A percentile compares a stretch with the other conserved stretches of the same genome.
These are phyloP conservation scores for Caenorhabditis sp. DNA, from an alignment of 2,888 invertebrate genomes.

Conservation along the genomic window DNA sequence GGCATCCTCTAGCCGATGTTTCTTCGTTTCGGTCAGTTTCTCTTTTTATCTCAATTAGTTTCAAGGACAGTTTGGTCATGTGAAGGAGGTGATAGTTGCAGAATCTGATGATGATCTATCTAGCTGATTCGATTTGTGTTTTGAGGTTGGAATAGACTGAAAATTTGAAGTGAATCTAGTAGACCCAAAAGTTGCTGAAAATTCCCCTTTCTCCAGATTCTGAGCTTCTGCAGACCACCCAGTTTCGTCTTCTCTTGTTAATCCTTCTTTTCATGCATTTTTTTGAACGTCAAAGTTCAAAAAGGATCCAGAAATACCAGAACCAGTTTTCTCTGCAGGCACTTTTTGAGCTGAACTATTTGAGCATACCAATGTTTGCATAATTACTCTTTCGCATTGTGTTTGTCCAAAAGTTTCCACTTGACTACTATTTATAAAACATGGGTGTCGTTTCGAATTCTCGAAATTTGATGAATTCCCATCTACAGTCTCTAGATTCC, in stretches of 20 bases:
- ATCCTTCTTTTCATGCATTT: not conserved
- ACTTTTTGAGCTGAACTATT: conserved; percentile 4
- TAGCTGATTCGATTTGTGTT: not conserved
- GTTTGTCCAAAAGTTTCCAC: not conserved
- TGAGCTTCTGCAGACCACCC: conserved; percentile 18
- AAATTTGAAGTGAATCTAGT: no score
- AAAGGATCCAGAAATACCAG: conserved; percentile 2
- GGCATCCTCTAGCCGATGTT: not conserved
- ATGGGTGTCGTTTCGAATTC: conserved; percentile 20
- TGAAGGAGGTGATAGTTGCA: not conserved
- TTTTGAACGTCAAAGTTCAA: conserved; percentile 49
- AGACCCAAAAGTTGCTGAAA: no score
- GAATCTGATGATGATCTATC: conserved; percentile 1
- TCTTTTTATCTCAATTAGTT: not conserved
- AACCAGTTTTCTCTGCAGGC: conserved; percentile 10
- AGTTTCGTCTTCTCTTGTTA: conserved; percentile 1
- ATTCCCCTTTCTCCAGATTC: not conserved
- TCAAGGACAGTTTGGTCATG: conserved; percentile 7
- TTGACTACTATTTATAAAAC: not conserved
- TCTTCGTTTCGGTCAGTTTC: not conserved
- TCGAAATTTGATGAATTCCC: not conserved
- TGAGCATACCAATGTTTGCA: conserved; percentile 42
- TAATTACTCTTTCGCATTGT: conserved; percentile 49
- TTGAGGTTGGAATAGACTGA: conserved; percentile 3
- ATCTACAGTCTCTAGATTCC: conserved; percentile 5